These are phyloP conservation scores for Lucifuga dentata DNA, from an alignment of 2,113 vertebrate species.

Conservation along the genomic window DNA sequence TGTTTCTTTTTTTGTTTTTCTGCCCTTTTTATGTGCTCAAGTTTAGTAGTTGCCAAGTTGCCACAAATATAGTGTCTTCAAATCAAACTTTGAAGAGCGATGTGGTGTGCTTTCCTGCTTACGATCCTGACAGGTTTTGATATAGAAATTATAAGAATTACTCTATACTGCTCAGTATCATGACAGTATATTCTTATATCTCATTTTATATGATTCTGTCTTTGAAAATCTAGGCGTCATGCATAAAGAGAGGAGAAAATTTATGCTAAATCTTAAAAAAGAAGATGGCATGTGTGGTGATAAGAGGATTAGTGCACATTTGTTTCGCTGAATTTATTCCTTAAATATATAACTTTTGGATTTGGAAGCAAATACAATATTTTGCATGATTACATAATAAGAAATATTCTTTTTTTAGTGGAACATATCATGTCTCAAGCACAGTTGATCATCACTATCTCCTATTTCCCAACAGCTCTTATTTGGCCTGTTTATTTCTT, in stretches of 20 bases:
- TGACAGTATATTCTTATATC: constrained; percentile 20
- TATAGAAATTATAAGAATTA: too few relatives aligned
- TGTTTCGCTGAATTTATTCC: constrained; percentile 14
- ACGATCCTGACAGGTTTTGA: constrained; percentile 7
- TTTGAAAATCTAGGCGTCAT: constrained; percentile 27
- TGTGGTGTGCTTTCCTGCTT: constrained; percentile 27
- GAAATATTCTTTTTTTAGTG: constrained; percentile 19
- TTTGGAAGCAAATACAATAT: constrained; percentile 19
- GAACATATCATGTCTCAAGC: constrained; percentile 11
- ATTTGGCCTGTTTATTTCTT: constrained; percentile 36
- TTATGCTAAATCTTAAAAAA: constrained; percentile 39
- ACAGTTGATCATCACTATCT: constrained; percentile 50
- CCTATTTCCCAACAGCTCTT: constrained; percentile 32
- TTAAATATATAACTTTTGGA: constrained; percentile 33
- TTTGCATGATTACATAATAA: constrained; percentile 35
- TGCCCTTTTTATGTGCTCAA: constrained; percentile 51
- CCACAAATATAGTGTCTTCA: constrained; percentile 40
- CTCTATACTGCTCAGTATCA: neutral
- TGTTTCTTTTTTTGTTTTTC: constrained; percentile 67
- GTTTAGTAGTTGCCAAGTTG: constrained; percentile 46
- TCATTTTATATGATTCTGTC: constrained; percentile 41
- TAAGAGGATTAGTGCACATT: constrained; percentile 38
- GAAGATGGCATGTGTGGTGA: constrained; percentile 17
- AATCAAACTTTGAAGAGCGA: constrained; percentile 34
- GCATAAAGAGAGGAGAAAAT: constrained; percentile 12